Percentiles rank a stretch among this genome's conserved stretches.
These are phyloP conservation scores for Polymixis lichenea DNA, from an alignment of 2,888 invertebrate genomes.

Conservation along the genomic window DNA sequence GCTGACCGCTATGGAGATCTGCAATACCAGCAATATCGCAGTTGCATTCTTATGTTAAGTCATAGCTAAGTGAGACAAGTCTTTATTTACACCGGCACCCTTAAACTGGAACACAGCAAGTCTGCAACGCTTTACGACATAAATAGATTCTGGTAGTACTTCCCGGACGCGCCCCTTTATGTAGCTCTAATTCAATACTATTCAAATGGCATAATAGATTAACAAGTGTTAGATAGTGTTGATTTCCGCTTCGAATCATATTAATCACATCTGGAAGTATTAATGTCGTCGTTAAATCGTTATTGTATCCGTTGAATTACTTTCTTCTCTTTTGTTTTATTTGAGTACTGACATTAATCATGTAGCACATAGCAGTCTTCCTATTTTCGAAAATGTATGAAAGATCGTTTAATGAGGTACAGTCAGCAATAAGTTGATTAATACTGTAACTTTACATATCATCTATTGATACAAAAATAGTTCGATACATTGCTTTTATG, in stretches of 20 bases:
- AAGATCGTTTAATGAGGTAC: neutral
- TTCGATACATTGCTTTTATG: neutral
- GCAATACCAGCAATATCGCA: neutral
- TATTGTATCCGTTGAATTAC: conserved; percentile 32
- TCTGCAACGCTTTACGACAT: neutral
- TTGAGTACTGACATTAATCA: conserved; percentile 15
- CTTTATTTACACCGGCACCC: no score
- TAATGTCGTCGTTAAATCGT: conserved; percentile 53
- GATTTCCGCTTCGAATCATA: conserved; percentile 46
- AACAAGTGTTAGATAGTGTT: conserved; percentile 44
- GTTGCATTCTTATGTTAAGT: neutral
- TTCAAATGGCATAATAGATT: conserved; percentile 22
- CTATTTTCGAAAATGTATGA: neutral
- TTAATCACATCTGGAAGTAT: conserved; percentile 52
- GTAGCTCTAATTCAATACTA: neutral
- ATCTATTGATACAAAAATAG: neutral
- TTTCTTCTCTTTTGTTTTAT: conserved; percentile 48
- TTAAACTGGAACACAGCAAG: no score
- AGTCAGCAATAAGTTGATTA: neutral
- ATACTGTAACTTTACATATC: neutral
- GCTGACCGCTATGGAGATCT: no score
- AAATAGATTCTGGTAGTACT: neutral
- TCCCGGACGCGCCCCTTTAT: neutral
- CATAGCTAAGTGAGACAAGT: neutral
- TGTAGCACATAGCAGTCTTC: neutral